Base-by-base conservation (phyloP, 1,140 invertebrate species). In the Trichonephila clavata region DNA sequence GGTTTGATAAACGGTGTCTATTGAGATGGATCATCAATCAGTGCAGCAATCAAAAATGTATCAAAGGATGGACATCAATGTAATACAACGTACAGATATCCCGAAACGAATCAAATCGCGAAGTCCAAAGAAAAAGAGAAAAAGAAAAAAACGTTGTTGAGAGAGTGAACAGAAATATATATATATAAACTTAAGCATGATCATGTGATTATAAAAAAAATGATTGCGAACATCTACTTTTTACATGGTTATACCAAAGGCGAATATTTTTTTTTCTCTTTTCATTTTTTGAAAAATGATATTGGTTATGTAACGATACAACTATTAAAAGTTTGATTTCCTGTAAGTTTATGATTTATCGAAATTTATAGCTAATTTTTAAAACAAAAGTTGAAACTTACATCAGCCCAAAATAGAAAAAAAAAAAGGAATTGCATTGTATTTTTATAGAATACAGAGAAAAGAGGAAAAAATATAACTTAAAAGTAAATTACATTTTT, bases 31-130 rank as follows among this genome's bases (percentile, higher is more conserved):
- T 18, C 83, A 59, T 84, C 83, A 84, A 84, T 84, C 83, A 59
- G 57, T 84, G 50, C 43, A 27, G 83, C 83, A 60, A 84, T 84
- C 27, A 50, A 84, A 18, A 84, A 57, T 59, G 50, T 50, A 84
- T 84, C 57, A 21, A 84, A 60, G 13, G 27, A 84, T 84, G n/a
- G 83, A 84, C 24, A 84, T 60, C 4, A 83, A 83, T 50, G 80
- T 83, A 81, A 81, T 39, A 39, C 80, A 84, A 57, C 57, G 14
- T 21, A 24, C n/a, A 84, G 57, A 60, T 84, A 84, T 27, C 16
- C 21, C 3, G 14, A 59, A 57, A 24, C 43, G 80, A 50, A 83
- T 50, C 39, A 18, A 21, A 16, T 84, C 83, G 21, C 50, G 50
- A 50, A 50, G 50, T 50, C 50, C 50, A 50, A 2, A 50, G 5